Base-by-base conservation (phyloP, 2,888 invertebrate species). In the Keiferia lycopersicella region DNA sequence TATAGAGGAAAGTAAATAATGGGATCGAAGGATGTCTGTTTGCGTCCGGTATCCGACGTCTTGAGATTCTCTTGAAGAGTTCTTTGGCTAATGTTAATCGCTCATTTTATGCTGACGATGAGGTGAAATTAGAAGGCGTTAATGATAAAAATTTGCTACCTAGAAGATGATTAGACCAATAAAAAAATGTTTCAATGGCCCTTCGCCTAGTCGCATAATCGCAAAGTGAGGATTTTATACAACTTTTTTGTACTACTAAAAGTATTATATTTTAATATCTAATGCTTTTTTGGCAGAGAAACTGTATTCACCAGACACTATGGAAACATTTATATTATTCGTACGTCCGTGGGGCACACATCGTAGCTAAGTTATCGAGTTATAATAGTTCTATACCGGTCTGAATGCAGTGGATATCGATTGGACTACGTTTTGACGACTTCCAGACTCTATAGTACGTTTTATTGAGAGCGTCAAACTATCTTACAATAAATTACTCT, bases 1-100 rank as follows among this genome's bases (percentile, higher is more conserved):
- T 87, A 84, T 81, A 78, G 80, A 82, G 74, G 68, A 79, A 84
- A 80, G 79, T 85, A 85, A 86, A 86, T 84, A 86, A 81, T 70
- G 63, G 64, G 78, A 79, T 80, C 74, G 75, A 75, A 77, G 70
- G 38, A 22, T 18, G 50, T 7, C 53, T 20, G 18, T 58, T 20
- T 58, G 16, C 39, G 16, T 58, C 58, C 50, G 45, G 45, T 45
- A n/a, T 41, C 73, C 26, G 48, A 14, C 59, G 20, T 30, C 26
- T 63, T 57, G 30, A 45, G 60, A 45, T 60, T 26, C 16, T 45
- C 60, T 26, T 26, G 34, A 39, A 14, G 60, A 45, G 45, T 45
- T 34, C 34, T 45, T 10, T 8, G 16, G 45, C 41, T 45, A 12
- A 59, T 57, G 34, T 57, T 34, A 34, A 34, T 38, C 45, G 45